phyloP scores from a whole-genome alignment of 2,888 invertebrate species.

The Stenodera caucasica region DNA sequence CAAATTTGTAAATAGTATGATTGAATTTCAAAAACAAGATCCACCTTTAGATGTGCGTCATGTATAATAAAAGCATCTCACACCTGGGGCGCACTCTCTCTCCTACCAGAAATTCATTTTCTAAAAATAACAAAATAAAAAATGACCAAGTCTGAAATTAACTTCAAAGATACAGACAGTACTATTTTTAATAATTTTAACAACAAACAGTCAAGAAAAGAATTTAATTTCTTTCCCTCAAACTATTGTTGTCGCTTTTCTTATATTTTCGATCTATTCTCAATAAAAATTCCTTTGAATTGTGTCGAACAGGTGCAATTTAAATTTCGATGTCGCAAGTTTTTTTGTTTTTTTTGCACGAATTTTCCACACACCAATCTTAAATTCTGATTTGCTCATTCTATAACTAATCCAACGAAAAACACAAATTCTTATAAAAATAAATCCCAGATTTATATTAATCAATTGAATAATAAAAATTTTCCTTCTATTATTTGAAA shows the following conservation, averaged over 20 bases:
- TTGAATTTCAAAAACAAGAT: background rate
- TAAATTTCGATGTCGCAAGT: background rate
- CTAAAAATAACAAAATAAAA: slow-evolving; percentile 9
- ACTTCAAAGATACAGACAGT: slow-evolving; percentile 13
- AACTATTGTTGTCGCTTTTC: background rate
- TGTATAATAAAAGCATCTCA: slow-evolving; percentile 3
- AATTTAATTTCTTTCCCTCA: background rate
- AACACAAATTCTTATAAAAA: too few species aligned
- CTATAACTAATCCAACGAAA: background rate
- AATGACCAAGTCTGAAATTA: slow-evolving; percentile 17
- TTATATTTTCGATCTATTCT: background rate
- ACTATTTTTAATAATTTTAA: slow-evolving; percentile 6
- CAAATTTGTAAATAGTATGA: background rate
- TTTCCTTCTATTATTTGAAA: background rate
- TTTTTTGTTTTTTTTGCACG: background rate
- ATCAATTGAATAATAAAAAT: too few species aligned
- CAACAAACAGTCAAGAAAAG: background rate
- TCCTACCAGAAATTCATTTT: background rate
- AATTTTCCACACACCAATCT: background rate
- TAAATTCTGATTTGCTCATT: background rate
- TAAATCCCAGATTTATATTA: too few species aligned
- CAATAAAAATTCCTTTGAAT: background rate
- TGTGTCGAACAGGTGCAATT: slow-evolving; percentile 3
- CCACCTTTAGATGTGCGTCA: background rate
- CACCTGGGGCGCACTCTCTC: background rate